Evolutionary conservation across 2,797 vertebrate genomes (phyloP).

Genomic region (Falco biarmicus): DNA sequence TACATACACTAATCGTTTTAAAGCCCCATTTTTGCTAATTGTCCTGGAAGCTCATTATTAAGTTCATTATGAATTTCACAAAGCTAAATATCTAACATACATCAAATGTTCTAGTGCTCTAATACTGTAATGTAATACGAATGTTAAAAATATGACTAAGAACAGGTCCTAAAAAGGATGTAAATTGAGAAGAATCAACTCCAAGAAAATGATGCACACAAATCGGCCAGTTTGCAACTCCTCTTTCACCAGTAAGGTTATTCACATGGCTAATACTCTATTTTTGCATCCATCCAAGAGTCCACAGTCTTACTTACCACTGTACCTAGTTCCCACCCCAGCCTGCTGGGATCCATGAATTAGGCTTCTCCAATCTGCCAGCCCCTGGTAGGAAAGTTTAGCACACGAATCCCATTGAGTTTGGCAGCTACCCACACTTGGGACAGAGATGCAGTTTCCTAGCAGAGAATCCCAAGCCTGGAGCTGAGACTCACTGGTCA

Average conservation of each 20-base stretch:
- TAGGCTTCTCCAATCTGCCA: rapidly evolving
- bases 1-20: rapidly evolving
- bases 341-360: rapidly evolving
- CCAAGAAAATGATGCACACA: not conserved
- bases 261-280: not conserved
- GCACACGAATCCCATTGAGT: not conserved
- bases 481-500: not conserved
- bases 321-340: not conserved
- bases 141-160: not conserved
- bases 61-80: not conserved
- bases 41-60: not conserved
- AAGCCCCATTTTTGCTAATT: not conserved
- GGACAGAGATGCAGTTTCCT: not conserved
- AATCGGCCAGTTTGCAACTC: not conserved
- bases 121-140: not conserved
- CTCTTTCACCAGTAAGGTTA: not conserved
- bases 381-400: not conserved
- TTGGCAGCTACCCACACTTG: rapidly evolving
- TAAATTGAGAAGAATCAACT: not conserved
- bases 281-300: not conserved
- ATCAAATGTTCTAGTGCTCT: not conserved
- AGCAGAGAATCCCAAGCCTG: not conserved
- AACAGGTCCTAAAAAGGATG: not conserved
- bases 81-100: not conserved
- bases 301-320: not conserved